phyloP scores from a whole-genome alignment of 2,113 vertebrate species.

The Chroicocephalus ridibundus region DNA sequence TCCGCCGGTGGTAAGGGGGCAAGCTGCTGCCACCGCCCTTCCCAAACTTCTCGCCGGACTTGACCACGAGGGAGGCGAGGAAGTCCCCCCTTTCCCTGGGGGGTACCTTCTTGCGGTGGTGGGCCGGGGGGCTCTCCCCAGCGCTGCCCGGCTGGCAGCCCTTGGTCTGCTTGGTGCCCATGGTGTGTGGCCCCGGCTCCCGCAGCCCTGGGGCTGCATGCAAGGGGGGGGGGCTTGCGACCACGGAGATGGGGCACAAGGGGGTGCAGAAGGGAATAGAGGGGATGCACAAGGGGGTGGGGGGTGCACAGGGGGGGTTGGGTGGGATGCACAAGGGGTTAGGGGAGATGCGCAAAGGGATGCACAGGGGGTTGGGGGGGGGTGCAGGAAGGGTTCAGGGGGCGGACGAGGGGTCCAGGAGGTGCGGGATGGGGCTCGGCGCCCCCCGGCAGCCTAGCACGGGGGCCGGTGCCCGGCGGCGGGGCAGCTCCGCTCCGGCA shows the following conservation, averaged over 20 bases:
- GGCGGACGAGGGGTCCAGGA: neutral
- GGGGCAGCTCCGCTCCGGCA: neutral
- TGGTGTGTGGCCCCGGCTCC: constrained; percentile 28
- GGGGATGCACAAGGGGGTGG: too few relatives aligned
- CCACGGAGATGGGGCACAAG: neutral
- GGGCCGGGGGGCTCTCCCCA: constrained; percentile 74
- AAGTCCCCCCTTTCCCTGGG: constrained; percentile 82
- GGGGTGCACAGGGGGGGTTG: neutral
- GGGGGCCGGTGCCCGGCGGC: neutral
- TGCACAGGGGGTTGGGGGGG: neutral
- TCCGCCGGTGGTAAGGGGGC: constrained; percentile 90
- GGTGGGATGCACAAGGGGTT: neutral
- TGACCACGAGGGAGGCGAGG: constrained; percentile 85
- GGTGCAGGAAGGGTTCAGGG: neutral
- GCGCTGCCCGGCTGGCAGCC: constrained; percentile 71
- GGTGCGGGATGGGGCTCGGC: neutral
- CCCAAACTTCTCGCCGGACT: constrained; percentile 85
- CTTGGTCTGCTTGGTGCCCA: constrained; percentile 94
- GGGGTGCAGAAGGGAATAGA: neutral
- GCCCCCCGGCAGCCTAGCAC: neutral
- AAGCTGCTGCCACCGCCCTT: constrained; percentile 73
- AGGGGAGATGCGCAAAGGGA: neutral
- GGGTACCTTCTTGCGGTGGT: constrained; percentile 77
- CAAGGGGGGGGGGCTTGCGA: neutral
- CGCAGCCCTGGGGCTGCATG: neutral